Evolutionary conservation across 92 coral and sea anemone species (phyloP).

Genomic region (Muricea muricata): DNA sequence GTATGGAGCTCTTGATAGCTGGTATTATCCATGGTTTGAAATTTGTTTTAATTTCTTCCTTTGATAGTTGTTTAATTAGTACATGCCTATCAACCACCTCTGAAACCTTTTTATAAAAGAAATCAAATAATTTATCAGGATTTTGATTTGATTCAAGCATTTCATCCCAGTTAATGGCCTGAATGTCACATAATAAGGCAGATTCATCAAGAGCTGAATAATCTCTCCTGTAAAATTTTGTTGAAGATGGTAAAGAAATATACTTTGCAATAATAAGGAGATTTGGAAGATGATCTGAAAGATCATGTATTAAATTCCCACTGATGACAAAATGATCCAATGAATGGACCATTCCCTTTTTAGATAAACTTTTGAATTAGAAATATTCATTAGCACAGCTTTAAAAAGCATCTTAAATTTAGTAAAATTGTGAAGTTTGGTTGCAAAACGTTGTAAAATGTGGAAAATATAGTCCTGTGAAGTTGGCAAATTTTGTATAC

Average conservation of each 20-base stretch:
- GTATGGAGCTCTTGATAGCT: background rate
- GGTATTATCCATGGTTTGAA: background rate
- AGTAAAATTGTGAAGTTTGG: no score
- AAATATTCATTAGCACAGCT: no score
- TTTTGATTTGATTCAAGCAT: background rate
- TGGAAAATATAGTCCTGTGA: no score
- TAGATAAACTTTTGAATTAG: no score
- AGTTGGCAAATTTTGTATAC: no score
- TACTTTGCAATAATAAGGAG: background rate
- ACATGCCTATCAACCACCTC: background rate
- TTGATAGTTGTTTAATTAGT: background rate
- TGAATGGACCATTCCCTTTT: no score
- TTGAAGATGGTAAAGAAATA: background rate
- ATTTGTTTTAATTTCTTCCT: background rate
- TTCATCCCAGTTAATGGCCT: background rate
- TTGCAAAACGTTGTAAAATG: no score
- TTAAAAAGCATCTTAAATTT: no score
- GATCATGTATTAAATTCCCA: no score
- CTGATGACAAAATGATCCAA: background rate
- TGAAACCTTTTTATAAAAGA: background rate
- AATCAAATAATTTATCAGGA: background rate
- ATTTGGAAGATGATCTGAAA: background rate
- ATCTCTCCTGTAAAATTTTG: background rate
- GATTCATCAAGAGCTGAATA: background rate
- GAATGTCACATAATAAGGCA: background rate